phyloP scores from a whole-genome alignment of 2,113 vertebrate species.

The Miniopterus natalensis region DNA sequence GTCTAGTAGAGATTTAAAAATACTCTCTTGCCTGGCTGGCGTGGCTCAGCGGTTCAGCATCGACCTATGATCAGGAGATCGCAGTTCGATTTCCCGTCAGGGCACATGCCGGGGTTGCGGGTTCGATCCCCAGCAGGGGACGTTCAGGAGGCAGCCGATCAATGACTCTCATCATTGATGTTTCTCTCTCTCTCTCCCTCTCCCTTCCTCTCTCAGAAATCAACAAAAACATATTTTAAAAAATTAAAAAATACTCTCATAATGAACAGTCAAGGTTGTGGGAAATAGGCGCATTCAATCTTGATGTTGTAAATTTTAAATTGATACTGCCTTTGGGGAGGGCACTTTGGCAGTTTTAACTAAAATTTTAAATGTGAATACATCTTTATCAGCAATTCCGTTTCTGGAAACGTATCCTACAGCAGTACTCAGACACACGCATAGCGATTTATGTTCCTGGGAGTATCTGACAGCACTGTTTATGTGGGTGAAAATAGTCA shows the following conservation, averaged over 20 bases:
- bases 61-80: too few species aligned
- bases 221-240: too few species aligned
- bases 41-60: too few species aligned
- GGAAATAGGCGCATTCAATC: background rate
- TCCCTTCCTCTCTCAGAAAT: too few species aligned
- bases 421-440: background rate
- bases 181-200: too few species aligned
- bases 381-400: conserved; percentile 49
- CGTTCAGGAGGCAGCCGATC: too few species aligned
- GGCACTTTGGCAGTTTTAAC: background rate
- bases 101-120: too few species aligned
- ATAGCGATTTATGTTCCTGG: background rate
- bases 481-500: conserved; percentile 10
- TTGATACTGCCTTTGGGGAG: background rate
- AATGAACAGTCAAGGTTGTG: conserved; percentile 12
- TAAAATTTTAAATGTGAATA: conserved; percentile 54
- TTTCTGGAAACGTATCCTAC: conserved; percentile 42
- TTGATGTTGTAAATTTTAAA: conserved; percentile 58
- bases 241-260: background rate
- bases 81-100: too few species aligned
- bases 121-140: too few species aligned
- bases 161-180: too few species aligned
- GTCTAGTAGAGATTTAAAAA: conserved; percentile 19
- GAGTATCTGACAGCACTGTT: background rate
- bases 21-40: too few species aligned